These are phyloP conservation scores for Orthonyx spaldingii DNA, from an alignment of 2,113 vertebrate genomes.

Conservation along the genomic window DNA sequence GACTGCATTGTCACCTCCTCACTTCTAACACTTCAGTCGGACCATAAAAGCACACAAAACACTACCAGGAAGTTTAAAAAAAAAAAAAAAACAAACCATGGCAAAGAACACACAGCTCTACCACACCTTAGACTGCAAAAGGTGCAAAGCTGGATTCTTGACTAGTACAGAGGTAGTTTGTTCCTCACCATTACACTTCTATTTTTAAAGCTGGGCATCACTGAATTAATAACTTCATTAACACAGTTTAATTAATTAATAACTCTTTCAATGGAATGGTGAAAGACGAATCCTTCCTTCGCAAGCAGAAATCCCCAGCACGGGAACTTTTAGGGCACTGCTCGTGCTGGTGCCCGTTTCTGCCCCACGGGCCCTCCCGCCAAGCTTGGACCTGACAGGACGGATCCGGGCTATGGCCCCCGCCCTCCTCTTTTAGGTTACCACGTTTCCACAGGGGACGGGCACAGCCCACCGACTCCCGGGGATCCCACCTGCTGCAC, in stretches of 20 bases:
- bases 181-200: background rate
- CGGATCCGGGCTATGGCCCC: fast-evolving
- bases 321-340: fast-evolving
- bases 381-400: fast-evolving
- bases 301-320: background rate
- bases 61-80: background rate
- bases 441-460: no score
- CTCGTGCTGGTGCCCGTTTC: fast-evolving
- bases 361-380: fast-evolving
- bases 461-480: fast-evolving
- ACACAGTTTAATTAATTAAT: background rate
- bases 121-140: fast-evolving
- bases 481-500: background rate
- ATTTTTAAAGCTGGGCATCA: background rate
- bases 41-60: fast-evolving
- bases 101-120: background rate
- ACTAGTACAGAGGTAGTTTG: background rate
- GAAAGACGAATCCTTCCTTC: background rate
- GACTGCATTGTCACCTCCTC: background rate
- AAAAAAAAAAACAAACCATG: fast-evolving
- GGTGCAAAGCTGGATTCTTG: background rate
- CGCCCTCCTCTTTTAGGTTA: no score
- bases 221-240: background rate
- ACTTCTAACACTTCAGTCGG: fast-evolving
- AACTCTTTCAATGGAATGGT: fast-evolving